Evolutionary conservation across 1,140 invertebrate species (phyloP), one percentile per base, ranked within the genome.

Genomic region (Brachionus rubens): DNA sequence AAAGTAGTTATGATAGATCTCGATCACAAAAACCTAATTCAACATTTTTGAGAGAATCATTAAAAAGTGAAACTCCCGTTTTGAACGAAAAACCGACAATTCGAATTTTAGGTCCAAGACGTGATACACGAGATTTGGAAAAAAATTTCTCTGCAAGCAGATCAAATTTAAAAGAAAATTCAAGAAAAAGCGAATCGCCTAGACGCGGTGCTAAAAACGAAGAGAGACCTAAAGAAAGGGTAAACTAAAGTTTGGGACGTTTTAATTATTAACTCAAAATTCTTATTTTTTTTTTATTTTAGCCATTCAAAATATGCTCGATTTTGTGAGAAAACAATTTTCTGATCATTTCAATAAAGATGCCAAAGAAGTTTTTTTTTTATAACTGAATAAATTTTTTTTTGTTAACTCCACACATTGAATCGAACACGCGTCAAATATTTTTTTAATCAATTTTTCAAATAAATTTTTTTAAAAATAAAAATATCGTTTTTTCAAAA

Each of bases 21-120:
- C 10, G 40, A 65, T 7, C 30, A 16, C 59, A 65, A 65, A 65
- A 65, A 16, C 59, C 59, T 3, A 65, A 65, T 65, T 65, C 59
- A 24, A 65, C 40, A 14, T 65, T 43, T 65, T 65, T 65, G 21
- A 65, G 59, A 65, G 59, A 65, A 12, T 65, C 40, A 3, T 1
- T 21, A 24, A 65, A 16, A 65, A 65, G 43, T 43, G 59, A 65
- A 4, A 43, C 59, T 7, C n/a, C n/a, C 14, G 3, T 10, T 46
- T 14, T 14, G 4, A 19, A 46, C 24, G 59, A 65, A 21, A 41
- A 41, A 43, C 12, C 43, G n/a, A 10, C 59, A 12, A 65, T 14
- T 46, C 4, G 43, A 14, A 14, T 3, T 16, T 14, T 46, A 46
- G 43, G 40, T 3, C 41, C 33, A 0, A 41, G 33, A 24, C 28